Base-by-base conservation (phyloP, 2,888 invertebrate genomes). In the Amphipoea oculea region DNA sequence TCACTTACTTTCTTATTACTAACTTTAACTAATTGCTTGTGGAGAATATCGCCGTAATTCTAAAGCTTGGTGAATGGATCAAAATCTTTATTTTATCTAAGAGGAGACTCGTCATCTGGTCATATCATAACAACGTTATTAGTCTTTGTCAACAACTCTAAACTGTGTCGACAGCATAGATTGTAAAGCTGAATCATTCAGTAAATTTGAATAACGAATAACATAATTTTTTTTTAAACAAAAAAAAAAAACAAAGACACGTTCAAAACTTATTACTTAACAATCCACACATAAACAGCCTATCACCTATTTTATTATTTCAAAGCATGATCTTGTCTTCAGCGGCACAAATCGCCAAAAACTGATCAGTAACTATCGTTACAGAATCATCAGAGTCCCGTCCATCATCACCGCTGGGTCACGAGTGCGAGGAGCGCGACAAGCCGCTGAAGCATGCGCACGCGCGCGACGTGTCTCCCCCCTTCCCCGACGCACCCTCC, bases 401-500 rank as follows among this genome's bases (percentile, higher is more conserved):
- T 5, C 73, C 85, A 63, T 83, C 83, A 29, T 85, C 81, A 63
- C 78, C 84, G 36, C 60, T 45, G 72, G 54, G 83, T 23, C 79
- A 83, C 75, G 90, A 90, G 84, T 65, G 72, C 82, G 82, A 81
- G 78, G 86, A 86, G 77, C 85, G 79, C 84, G 81, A 78, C 94
- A 93, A 94, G 90, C 94, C 96, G 73, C 93, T 96, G 86, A 97
- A 97, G 90, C 97, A 97, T 88, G 93, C 95, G 89, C 96, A 96
- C 90, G 95, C 96, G 90, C 94, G 97, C 76, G 96, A 96, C 91
- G 90, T 92, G 48, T 96, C 96, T 65, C 97, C 97, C 85, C 96
- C 97, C 84, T 97, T 97, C 93, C 97, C 97, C 85, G 97, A 97
- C 94, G 98, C 98, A 73, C 98, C 98, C 89, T 97, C 97, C 92